Evolutionary conservation across 2,888 invertebrate species (phyloP).

Genomic region (Mamestra brassicae): DNA sequence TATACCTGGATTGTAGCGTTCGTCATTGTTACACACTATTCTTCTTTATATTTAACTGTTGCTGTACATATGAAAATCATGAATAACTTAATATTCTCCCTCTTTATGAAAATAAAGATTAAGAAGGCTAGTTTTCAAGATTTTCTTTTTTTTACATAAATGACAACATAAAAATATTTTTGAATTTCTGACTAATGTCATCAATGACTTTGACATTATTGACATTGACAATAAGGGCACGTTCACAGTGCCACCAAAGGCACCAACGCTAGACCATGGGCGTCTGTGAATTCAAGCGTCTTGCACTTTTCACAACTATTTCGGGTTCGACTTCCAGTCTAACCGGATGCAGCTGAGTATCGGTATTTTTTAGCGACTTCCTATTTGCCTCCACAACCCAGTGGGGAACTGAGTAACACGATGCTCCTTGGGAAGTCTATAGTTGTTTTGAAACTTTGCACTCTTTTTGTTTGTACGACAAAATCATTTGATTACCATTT

Average conservation of each 20-base stretch:
- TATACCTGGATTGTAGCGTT: conserved; percentile 88
- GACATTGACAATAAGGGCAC: neutral
- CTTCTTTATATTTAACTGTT: conserved; percentile 3
- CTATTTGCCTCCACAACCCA: too few species aligned
- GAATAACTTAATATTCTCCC: neutral
- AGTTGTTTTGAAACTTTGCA: too few species aligned
- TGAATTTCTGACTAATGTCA: conserved; percentile 9
- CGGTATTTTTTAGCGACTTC: too few species aligned
- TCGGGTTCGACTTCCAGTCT: too few species aligned
- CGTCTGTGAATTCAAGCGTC: too few species aligned
- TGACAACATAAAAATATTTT: neutral
- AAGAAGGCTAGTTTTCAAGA: neutral
- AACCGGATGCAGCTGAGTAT: too few species aligned
- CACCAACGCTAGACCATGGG: too few species aligned
- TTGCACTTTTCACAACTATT: too few species aligned
- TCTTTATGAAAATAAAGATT: neutral
- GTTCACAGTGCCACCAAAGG: neutral
- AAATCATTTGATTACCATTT: too few species aligned
- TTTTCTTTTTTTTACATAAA: neutral
- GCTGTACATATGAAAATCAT: conserved; percentile 1
- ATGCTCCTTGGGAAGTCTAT: too few species aligned
- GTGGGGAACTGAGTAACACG: too few species aligned
- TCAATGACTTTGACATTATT: neutral
- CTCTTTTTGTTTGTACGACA: too few species aligned
- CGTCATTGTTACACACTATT: conserved; percentile 71